phyloP scores from a whole-genome alignment of 1,140 invertebrate species.

The Bombus haemorrhoidalis region DNA sequence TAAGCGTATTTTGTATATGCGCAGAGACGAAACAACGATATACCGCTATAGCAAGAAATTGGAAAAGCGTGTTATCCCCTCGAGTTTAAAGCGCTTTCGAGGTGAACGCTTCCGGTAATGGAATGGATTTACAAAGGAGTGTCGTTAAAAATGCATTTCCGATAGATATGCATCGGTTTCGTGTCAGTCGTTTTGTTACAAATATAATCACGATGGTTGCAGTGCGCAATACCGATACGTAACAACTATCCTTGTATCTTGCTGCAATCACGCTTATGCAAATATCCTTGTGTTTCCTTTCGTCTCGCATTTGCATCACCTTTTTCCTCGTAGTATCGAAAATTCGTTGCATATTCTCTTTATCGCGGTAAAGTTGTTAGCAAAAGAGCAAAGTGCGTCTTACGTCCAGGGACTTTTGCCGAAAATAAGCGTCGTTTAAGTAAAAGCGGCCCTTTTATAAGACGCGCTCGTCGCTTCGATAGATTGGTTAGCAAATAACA shows the following conservation, averaged over 20 bases:
- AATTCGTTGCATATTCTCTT: neutral
- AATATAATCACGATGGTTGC: slow-evolving; percentile 35
- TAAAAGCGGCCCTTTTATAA: no score
- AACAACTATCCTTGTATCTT: slow-evolving; percentile 40
- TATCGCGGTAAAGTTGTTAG: neutral
- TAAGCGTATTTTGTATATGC: neutral
- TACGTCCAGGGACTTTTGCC: no score
- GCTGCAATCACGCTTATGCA: slow-evolving; percentile 45
- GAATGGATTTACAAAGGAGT: neutral
- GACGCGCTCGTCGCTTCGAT: no score
- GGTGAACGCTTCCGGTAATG: neutral
- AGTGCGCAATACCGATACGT: slow-evolving; percentile 31
- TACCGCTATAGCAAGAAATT: no score
- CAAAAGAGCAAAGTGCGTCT: no score
- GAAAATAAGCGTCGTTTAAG: no score
- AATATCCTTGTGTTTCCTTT: slow-evolving; percentile 30
- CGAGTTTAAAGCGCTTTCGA: neutral
- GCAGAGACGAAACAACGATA: no score
- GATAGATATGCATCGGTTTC: slow-evolving; percentile 19
- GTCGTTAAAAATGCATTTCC: slow-evolving; percentile 26
- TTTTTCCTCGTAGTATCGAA: neutral
- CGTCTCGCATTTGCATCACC: neutral
- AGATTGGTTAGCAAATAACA: no score
- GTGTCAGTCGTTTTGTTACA: slow-evolving; percentile 26
- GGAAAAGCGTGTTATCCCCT: neutral